These are phyloP conservation scores for Autographa pulchrina DNA, from an alignment of 2,888 invertebrate genomes.

Conservation along the genomic window DNA sequence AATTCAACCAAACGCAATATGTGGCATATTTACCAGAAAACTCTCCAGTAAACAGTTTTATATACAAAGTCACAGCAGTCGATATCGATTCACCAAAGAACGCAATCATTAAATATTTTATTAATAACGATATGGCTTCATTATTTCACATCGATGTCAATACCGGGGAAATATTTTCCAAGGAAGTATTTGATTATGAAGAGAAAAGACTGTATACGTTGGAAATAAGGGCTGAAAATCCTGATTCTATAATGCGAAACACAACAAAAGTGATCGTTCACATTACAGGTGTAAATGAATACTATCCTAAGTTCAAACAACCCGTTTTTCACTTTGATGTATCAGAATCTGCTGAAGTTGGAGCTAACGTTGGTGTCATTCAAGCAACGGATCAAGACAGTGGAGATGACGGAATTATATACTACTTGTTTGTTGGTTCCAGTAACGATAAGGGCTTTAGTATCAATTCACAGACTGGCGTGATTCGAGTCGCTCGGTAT, in stretches of 20 bases:
- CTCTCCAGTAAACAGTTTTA: slow-evolving; percentile 92
- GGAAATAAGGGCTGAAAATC: slow-evolving; percentile 95
- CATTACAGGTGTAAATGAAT: slow-evolving; percentile 96
- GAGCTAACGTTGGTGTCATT: slow-evolving; percentile 95
- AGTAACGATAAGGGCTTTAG: slow-evolving; percentile 97
- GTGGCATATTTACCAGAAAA: slow-evolving; percentile 96
- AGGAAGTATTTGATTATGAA: slow-evolving; percentile 96
- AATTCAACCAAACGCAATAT: slow-evolving; percentile 94
- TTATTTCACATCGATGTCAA: slow-evolving; percentile 94
- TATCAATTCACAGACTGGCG: slow-evolving; percentile 95
- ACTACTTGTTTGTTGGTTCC: slow-evolving; percentile 97
- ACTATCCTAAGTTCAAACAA: slow-evolving; percentile 95
- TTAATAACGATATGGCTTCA: slow-evolving; percentile 93
- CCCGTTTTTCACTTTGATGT: slow-evolving; percentile 97
- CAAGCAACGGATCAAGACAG: slow-evolving; percentile 97
- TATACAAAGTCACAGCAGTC: slow-evolving; percentile 93
- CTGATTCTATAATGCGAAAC: slow-evolving; percentile 94
- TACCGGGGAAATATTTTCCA: slow-evolving; percentile 93
- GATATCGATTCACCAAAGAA: slow-evolving; percentile 97
- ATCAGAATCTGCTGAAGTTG: slow-evolving; percentile 96
- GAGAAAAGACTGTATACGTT: slow-evolving; percentile 93
- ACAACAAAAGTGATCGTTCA: slow-evolving; percentile 92
- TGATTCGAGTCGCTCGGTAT: slow-evolving; percentile 94
- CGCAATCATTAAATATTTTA: slow-evolving; percentile 95
- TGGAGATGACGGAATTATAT: slow-evolving; percentile 96